Evolutionary conservation across 92 coral and sea anemone genomes (phyloP).

Genomic region (Pocillopora meandrina): DNA sequence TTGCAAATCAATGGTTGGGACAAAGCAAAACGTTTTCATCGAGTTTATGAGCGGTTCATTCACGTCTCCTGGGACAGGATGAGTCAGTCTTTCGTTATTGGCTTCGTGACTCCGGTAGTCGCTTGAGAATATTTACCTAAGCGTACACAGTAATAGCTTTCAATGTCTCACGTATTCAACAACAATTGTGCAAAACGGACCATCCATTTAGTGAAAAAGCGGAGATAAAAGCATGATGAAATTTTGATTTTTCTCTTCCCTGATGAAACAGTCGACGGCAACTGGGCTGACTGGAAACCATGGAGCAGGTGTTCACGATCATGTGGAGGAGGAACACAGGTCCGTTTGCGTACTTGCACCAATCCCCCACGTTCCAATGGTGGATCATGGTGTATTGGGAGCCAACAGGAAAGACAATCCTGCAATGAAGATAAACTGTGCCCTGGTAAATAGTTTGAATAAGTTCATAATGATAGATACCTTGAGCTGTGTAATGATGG

Average conservation of each 20-base stretch:
- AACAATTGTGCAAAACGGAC: background rate
- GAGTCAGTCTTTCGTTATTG: too few relatives aligned
- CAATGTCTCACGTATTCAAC: too few relatives aligned
- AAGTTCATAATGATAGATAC: background rate
- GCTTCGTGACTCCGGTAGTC: too few relatives aligned
- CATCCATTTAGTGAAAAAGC: background rate
- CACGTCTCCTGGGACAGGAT: too few relatives aligned
- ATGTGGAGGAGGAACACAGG: slow-evolving; percentile 55
- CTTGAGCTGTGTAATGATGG: background rate
- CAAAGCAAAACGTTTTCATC: too few relatives aligned
- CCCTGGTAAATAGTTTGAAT: slow-evolving; percentile 17
- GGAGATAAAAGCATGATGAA: background rate
- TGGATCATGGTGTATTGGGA: slow-evolving; percentile 23
- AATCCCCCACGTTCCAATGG: slow-evolving; percentile 38
- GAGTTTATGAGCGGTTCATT: too few relatives aligned
- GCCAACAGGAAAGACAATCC: slow-evolving; percentile 1
- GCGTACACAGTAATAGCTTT: too few relatives aligned
- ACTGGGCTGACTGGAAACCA: slow-evolving; percentile 36
- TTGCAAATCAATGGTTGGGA: too few relatives aligned
- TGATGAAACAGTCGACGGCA: slow-evolving; percentile 23
- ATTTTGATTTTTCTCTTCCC: background rate
- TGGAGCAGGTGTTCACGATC: slow-evolving; percentile 47
- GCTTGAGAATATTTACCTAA: too few relatives aligned
- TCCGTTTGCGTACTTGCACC: slow-evolving; percentile 37
- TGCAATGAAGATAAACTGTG: slow-evolving; percentile 32